Evolutionary conservation across 2,888 invertebrate species (phyloP).

Genomic region (Uropetala carovei): DNA sequence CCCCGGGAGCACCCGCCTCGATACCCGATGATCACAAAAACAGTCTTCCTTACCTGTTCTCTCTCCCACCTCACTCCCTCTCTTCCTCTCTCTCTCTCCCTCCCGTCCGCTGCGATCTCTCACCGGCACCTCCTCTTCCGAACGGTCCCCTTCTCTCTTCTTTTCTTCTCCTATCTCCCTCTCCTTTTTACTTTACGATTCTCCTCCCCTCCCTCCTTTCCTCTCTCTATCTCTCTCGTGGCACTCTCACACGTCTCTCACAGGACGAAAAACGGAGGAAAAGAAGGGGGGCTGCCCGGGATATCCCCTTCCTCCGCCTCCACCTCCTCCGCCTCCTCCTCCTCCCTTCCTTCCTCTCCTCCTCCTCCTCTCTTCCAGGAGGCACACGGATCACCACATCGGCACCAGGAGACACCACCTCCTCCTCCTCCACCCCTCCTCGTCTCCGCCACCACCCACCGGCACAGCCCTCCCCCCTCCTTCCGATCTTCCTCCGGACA

Average conservation of each 20-base stretch:
- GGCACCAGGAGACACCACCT: conserved; percentile 35
- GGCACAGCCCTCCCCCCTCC: not conserved
- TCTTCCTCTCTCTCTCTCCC: not conserved
- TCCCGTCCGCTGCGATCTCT: not conserved
- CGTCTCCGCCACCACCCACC: not conserved
- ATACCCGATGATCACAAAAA: not conserved
- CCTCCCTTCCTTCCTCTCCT: not conserved
- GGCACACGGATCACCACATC: conserved; percentile 32
- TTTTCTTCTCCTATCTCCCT: not conserved
- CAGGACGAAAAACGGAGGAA: conserved; percentile 16
- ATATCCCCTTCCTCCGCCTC: conserved; percentile 28
- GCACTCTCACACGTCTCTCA: conserved; percentile 35
- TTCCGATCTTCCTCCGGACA: conserved; percentile 22
- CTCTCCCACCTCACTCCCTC: not conserved
- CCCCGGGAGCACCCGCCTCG: not conserved
- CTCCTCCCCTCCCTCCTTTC: not conserved
- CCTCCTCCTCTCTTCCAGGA: not conserved
- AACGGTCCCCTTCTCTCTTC: too few relatives aligned
- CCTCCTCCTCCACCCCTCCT: conserved; percentile 8
- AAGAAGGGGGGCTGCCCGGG: conserved; percentile 4
- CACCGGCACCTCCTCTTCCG: not conserved
- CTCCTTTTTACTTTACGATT: not conserved
- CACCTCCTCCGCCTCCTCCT: not conserved
- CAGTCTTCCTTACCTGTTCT: not conserved
- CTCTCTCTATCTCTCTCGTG: conserved; percentile 19